phyloP scores from a whole-genome alignment of 2,888 invertebrate species.

The Aphrophora alni region DNA sequence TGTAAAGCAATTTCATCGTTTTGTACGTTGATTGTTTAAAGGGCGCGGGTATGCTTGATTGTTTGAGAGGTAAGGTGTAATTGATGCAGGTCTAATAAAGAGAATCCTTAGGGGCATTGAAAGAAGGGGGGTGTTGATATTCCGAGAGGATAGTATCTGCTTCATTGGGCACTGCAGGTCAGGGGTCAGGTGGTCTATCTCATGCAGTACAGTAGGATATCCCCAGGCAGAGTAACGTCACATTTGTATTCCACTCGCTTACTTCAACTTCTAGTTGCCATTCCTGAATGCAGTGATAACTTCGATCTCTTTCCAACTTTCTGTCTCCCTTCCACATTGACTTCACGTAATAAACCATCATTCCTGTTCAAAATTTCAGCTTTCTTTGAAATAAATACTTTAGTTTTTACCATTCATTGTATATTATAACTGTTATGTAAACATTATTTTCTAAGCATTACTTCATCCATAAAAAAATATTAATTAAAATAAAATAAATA shows the following conservation, averaged over 20 bases:
- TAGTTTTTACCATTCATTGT: too few relatives aligned
- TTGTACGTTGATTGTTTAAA: neutral
- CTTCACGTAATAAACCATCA: neutral
- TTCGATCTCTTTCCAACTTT: neutral
- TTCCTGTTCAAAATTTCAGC: too few relatives aligned
- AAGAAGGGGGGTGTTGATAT: too few relatives aligned
- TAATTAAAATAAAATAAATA: too few relatives aligned
- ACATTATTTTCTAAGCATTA: too few relatives aligned
- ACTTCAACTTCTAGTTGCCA: neutral
- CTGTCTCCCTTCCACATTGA: neutral
- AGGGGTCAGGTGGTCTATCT: neutral
- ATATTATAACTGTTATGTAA: too few relatives aligned
- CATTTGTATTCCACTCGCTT: neutral
- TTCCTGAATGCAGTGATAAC: neutral
- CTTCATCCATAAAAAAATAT: too few relatives aligned
- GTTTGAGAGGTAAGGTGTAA: neutral
- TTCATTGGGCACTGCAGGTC: neutral
- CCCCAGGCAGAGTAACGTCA: neutral
- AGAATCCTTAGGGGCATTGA: neutral
- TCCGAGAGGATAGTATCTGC: neutral
- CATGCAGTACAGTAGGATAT: neutral
- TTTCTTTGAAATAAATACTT: too few relatives aligned
- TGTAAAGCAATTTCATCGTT: neutral
- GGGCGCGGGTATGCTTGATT: neutral
- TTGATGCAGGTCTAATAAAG: neutral